Base-by-base conservation (phyloP, 2,797 vertebrate genomes). In the Rhinoraja longicauda region DNA sequence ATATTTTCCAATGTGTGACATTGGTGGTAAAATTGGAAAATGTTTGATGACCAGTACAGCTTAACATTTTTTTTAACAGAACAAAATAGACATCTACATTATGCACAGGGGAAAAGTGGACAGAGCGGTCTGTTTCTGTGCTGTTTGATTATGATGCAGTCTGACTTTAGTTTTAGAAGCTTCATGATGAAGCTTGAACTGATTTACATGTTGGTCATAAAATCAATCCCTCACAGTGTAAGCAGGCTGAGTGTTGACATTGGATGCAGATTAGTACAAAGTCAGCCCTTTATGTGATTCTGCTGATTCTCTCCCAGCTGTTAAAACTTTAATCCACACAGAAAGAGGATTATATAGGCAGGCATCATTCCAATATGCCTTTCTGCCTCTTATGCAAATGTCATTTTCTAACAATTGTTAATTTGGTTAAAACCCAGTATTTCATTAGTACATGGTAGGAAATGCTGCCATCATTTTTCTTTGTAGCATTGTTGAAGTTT, bases 241-340 rank as follows among this genome's bases (percentile, higher is more conserved):
- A 21, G 19, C 62, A 64, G 13, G n/a, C 57, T 12, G 29, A 6
- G 29, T 64, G 57, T 32, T 86, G 57, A 32, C 29, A 19, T 64
- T 64, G 62, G 15, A 67, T 64, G 64, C 29, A 67, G 59, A 88
- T 88, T 64, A 88, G 59, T n/a, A 36, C 36, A 7, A 36, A 88
- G 17, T 36, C 59, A 88, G 7, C 59, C n/a, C 15, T 36, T 88
- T 88, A 67, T 29, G 32, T 78, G 77, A 29, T 21, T 88, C 84
- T 64, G 26, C n/a, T 67, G 84, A 88, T 88, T 88, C 84, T 67
- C n/a, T 67, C 59, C n/a, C 84, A 67, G 39, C 59, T 67, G 84
- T 67, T 88, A 1, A 32, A n/a, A 88, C n/a, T 67, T 64, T 36
- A 88, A 88, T 88, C 84, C n/a, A 9, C 57, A n/a, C 10, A 19